Base-by-base conservation (phyloP, 2,888 invertebrate genomes). In the Strigamia transsilvanica region DNA sequence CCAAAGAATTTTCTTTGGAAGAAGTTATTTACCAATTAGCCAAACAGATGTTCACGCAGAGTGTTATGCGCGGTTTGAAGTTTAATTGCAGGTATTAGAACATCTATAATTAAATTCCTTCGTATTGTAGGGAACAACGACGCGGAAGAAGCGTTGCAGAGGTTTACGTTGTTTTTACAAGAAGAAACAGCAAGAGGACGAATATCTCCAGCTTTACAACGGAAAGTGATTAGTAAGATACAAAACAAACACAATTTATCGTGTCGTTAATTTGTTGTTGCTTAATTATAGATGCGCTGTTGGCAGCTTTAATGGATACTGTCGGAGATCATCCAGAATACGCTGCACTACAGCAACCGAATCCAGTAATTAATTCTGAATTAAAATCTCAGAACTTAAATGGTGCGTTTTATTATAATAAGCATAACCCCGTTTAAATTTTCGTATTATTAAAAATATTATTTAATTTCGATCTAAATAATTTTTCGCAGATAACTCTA, bases 11-110 rank as follows among this genome's bases (percentile, higher is more conserved):
- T 86, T 92, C 93, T 0, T 89, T 94, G 82, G 93, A 94, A 87
- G 93, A 94, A 88, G 92, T 94, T 23, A 93, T 94, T 84, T 94
- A 94, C 87, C 93, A 94, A 85, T 89, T 94, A 80, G 93, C 94
- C 27, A 93, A 93, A 90, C 93, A 94, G 86, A 93, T 94, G 92
- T 94, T 94, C 88, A 91, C 93, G 0, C 93, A 94, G 86, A 93
- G 93, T 0, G 88, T 94, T 84, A 90, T 91, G 2, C 91, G 91
- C 85, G 93, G 88, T 88, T 82, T 34, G 27, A 42, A 12, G 6
- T 21, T 66, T 12, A 23, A n/a, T 66, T 21, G 18, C 46, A 3
- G n/a, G 9, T 10, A 38, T 38, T 9, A 0, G n/a, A 15, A 13
- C 3, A 46, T 46, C 3, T 46, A n/a, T 5, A 46, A 13, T 46